A percentile compares a stretch with the other conserved stretches of the same genome.
These are phyloP conservation scores for Gyps fulvus DNA, from an alignment of 2,113 vertebrate species.

Conservation along the genomic window DNA sequence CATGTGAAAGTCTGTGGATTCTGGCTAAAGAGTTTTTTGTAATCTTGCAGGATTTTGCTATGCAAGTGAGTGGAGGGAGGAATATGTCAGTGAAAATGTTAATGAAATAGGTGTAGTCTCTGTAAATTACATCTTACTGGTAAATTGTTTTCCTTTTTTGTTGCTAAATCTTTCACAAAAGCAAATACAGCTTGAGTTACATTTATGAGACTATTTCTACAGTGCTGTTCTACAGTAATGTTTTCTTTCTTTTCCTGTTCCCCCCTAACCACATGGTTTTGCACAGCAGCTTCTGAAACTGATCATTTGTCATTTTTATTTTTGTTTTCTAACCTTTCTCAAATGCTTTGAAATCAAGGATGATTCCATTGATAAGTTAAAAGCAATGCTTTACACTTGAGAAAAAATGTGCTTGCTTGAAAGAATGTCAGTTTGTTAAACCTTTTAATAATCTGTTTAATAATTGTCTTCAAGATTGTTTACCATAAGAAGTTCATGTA, in stretches of 20 bases:
- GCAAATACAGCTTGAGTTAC: background rate
- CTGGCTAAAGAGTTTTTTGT: background rate
- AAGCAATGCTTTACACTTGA: background rate
- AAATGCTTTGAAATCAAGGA: background rate
- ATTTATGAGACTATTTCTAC: background rate
- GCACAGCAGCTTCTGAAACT: background rate
- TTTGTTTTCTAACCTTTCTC: background rate
- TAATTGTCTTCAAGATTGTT: background rate
- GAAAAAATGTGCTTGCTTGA: background rate
- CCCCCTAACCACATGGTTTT: no score
- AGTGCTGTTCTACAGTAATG: background rate
- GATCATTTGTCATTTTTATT: background rate
- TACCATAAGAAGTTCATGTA: background rate
- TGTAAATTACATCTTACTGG: background rate
- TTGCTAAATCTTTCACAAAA: background rate
- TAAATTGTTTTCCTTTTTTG: background rate
- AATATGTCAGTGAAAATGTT: background rate
- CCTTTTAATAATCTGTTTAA: background rate
- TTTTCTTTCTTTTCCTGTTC: background rate
- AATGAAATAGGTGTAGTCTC: background rate
- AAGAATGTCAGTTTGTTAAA: background rate
- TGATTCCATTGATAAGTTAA: background rate
- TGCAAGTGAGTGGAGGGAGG: background rate
- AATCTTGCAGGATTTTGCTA: background rate
- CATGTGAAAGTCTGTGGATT: background rate